These are phyloP conservation scores for Coelopa pilipes DNA, from an alignment of 2,888 invertebrate genomes.

Conservation along the genomic window DNA sequence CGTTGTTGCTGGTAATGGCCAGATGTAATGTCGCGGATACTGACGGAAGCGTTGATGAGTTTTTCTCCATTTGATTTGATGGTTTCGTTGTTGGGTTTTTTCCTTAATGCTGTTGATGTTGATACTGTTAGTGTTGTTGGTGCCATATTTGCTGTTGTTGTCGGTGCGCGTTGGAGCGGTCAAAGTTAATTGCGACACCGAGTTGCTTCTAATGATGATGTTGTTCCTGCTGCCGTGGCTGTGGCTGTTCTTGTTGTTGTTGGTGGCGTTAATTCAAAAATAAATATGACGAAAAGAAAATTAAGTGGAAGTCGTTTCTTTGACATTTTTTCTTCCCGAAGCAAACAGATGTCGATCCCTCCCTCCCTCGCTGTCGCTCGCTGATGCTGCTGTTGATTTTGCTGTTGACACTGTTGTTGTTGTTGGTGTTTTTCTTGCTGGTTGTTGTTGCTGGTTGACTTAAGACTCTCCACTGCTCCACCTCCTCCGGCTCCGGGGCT, in stretches of 20 bases:
- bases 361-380: not conserved
- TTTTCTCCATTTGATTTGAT: conserved; percentile 19
- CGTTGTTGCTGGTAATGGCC: conserved; percentile 11
- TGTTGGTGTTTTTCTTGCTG: conserved; percentile 34
- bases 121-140: conserved; percentile 9
- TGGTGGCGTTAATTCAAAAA: conserved; percentile 21
- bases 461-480: not conserved
- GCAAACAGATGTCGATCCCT: not conserved
- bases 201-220: too few relatives aligned
- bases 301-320: conserved; percentile 25
- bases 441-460: not conserved
- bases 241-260: conserved; percentile 19
- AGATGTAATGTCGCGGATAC: conserved; percentile 26
- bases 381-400: conserved; percentile 6
- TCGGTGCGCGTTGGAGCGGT: conserved; percentile 38
- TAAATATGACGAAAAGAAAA: conserved; percentile 14
- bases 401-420: conserved; percentile 39
- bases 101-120: conserved; percentile 16
- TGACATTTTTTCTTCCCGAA: conserved; percentile 29
- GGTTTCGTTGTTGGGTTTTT: conserved; percentile 34
- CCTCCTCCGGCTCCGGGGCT: not conserved
- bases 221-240: not conserved
- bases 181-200: conserved; percentile 45
- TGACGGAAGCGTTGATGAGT: conserved; percentile 27
- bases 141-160: conserved; percentile 27